Base-by-base conservation (phyloP, 2,888 invertebrate genomes). In the Gnatocerus cornutus region DNA sequence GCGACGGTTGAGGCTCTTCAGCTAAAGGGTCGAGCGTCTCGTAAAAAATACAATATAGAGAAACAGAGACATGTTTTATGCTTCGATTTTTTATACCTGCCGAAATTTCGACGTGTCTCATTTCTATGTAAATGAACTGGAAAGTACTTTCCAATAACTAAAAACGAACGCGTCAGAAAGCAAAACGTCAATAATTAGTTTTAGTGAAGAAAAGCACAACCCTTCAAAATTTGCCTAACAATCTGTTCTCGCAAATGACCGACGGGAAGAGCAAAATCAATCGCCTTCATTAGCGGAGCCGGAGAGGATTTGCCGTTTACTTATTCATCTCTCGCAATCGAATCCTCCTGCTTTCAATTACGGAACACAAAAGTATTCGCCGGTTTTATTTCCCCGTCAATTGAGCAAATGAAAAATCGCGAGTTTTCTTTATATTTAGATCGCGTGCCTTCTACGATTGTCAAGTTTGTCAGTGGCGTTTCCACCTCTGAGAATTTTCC, bases 331-430 rank as follows among this genome's bases (percentile, higher is more conserved):
- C 68, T 61, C 68, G 66, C 66, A 66, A 52, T 66, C 66, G 59
- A 66, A 50, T 66, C 66, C 52, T 58, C 66, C 58, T 39, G 61
- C 68, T 68, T 68, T 68, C 68, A 68, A 68, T 68, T 68, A 68
- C 46, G 45, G 68, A 66, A 58, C 59, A 66, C 66, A 68, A 68
- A 68, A 68, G 62, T 68, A 56, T 63, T 63, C 64, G 58, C 27
- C 69, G 66, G 69, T 71, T 73, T 71, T 73, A 69, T 69, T 71
- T 70, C 70, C 41, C 59, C 52, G 72, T 69, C 73, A 71, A 73
- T 73, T 73, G 73, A 72, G 65, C 71, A 73, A 73, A 73, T 71
- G 73, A 71, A 72, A 73, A 73, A 73, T 73, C 70, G 68, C 55
- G 72, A 71, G 67, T 74, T 66, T 71, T 69, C 70, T 63, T 73